Evolutionary conservation across 1,140 invertebrate species (phyloP).

Genomic region (Drosophila nannoptera): DNA sequence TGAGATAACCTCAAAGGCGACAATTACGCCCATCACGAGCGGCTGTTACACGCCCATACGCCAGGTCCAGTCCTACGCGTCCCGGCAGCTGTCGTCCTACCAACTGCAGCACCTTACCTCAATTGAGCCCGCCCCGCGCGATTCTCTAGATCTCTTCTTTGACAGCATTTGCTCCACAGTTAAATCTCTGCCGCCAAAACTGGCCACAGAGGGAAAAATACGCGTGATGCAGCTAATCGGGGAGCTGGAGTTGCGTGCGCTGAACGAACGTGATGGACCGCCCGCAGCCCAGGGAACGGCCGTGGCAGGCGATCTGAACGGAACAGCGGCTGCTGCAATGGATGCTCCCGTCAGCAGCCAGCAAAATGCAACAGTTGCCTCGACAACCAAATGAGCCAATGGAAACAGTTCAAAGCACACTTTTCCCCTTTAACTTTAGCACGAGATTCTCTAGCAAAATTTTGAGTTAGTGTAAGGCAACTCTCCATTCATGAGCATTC

Average conservation of each 20-base stretch:
- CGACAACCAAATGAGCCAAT: constrained; percentile 55
- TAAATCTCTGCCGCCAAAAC: constrained; percentile 64
- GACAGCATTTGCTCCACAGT: constrained; percentile 72
- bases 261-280: constrained; percentile 55
- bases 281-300: background rate
- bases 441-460: constrained; percentile 8
- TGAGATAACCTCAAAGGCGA: constrained; percentile 63
- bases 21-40: constrained; percentile 58
- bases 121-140: constrained; percentile 34
- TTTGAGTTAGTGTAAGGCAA: constrained; percentile 16
- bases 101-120: constrained; percentile 49
- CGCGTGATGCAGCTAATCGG: constrained; percentile 70
- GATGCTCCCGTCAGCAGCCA: constrained; percentile 24
- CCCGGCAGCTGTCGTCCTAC: constrained; percentile 43
- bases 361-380: constrained; percentile 64
- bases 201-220: constrained; percentile 71
- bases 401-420: constrained; percentile 31
- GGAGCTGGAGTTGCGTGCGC: constrained; percentile 67
- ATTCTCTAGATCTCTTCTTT: constrained; percentile 71
- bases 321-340: constrained; percentile 1
- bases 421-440: constrained; percentile 24
- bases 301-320: constrained; percentile 12
- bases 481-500: constrained; percentile 27
- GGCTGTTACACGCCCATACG: constrained; percentile 30
- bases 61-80: constrained; percentile 15